A percentile compares a stretch with the other conserved stretches of the same genome.
Evolutionary conservation across 37 sponge, comb jelly and placozoan species (phyloP).

Genomic region (Geodia barretti): DNA sequence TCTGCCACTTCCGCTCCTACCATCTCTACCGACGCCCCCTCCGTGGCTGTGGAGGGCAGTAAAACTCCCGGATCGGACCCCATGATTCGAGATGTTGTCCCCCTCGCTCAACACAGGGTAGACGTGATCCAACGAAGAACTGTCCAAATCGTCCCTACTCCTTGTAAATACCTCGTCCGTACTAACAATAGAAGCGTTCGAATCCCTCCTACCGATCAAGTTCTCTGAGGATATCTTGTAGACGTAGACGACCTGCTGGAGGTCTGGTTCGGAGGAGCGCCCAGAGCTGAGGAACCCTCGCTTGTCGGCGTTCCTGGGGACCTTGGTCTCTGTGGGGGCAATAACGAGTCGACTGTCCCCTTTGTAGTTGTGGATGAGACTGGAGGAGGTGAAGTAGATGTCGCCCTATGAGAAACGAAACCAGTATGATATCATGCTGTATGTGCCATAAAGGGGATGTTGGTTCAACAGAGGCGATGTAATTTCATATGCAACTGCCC

Average conservation of each 20-base stretch:
- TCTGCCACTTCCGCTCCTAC: not conserved
- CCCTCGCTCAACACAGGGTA: not conserved
- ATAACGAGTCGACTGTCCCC: not conserved
- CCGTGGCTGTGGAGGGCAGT: not conserved
- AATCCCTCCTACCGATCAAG: conserved; percentile 13
- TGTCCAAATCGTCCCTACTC: not conserved
- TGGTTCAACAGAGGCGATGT: too few species aligned
- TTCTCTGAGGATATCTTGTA: conserved; percentile 25
- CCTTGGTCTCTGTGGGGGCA: not conserved
- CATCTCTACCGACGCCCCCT: not conserved
- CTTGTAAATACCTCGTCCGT: not conserved
- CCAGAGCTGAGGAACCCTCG: conserved; percentile 22
- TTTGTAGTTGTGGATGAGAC: conserved; percentile 10
- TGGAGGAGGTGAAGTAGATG: conserved; percentile 29
- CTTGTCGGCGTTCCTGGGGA: conserved; percentile 49
- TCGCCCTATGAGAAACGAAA: conserved; percentile 26
- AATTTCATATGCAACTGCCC: too few species aligned
- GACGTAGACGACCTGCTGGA: not conserved
- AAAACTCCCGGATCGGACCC: not conserved
- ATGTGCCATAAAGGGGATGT: too few species aligned
- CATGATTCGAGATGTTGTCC: too few species aligned
- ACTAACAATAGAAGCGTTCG: not conserved
- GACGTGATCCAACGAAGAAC: not conserved
- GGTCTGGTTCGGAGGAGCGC: not conserved
- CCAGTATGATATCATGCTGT: too few species aligned